A percentile compares a stretch with the other conserved stretches of the same genome.
Evolutionary conservation across 2,888 invertebrate genomes (phyloP).

Genomic region (Epiblema foenella): DNA sequence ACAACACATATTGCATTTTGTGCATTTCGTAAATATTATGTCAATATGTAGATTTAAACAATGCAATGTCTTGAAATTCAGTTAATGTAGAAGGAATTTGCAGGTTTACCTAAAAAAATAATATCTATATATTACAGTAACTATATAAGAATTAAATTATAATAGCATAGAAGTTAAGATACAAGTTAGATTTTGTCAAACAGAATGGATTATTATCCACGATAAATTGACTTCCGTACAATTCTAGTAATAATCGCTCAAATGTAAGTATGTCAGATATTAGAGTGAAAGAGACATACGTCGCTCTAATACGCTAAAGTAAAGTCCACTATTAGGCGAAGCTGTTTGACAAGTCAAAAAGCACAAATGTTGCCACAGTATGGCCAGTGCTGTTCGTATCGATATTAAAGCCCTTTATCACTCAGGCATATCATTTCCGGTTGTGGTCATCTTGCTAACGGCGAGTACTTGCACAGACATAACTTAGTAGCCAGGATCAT

Average conservation of each 20-base stretch:
- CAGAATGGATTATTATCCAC: neutral
- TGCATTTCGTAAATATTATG: slow-evolving; percentile 16
- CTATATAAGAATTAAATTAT: neutral
- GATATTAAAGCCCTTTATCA: too few species aligned
- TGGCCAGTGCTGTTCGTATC: too few species aligned
- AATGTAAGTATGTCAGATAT: too few species aligned
- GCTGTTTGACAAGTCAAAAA: too few species aligned
- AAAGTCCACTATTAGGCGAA: too few species aligned
- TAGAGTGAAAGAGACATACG: too few species aligned
- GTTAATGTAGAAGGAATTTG: neutral
- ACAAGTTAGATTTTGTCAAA: neutral
- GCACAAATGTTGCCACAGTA: too few species aligned
- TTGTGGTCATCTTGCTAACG: too few species aligned
- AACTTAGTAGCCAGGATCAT: too few species aligned
- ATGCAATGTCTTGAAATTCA: neutral
- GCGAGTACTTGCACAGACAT: too few species aligned
- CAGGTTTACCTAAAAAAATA: neutral
- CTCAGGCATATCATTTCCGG: too few species aligned
- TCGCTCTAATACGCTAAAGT: too few species aligned
- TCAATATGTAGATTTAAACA: slow-evolving; percentile 6
- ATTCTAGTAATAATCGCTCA: neutral
- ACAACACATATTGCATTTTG: slow-evolving; percentile 1
- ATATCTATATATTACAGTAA: neutral
- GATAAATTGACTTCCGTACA: neutral
- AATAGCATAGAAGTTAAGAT: neutral